Evolutionary conservation across 92 coral and sea anemone genomes (phyloP), one percentile per base, ranked within the genome.

Genomic region (Heliopora coerulea): DNA sequence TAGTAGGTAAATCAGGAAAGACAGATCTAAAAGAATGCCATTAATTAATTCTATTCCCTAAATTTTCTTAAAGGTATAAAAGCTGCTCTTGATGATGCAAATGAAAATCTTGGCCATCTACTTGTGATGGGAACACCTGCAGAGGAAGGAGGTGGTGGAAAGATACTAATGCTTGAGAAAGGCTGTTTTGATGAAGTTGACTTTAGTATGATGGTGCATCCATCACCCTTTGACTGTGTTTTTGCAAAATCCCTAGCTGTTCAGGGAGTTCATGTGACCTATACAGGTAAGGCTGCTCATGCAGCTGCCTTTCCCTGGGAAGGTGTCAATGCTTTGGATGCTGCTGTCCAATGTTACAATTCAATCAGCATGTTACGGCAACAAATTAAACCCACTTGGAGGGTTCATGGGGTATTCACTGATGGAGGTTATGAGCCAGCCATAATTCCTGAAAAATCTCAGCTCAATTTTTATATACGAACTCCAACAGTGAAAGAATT

Each of bases 241-340:
- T 56, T 68, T 39, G 84, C 89, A 17, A 17, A 13, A 0, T 68
- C 56, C 68, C 59, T 88, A 20, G 89, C 95, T 24, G 41, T 75
- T 15, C 77, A 79, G 17, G 32, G 64, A 3, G 86, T 75, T 21
- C 42, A 40, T 41, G 82, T 89, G 18, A 91, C 89, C 9, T 91
- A 54, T 63, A 84, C 78, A 67, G 97, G 97, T 13, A 75, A 56
- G 25, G 81, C 96, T 29, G 84, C 97, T 10, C 97, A 91, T 82
- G 97, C 97, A 14, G 96, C 96, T 0, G 89, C 89, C 25, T 88
- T 88, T 44, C 97, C 97, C 0, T 91, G 96, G 97, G 96, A 91
- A 75, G 97, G 97, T 28, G 49, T 89, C 58, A 91, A 91, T 84
- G 96, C 97, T 9, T 59, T 91, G 19, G 97, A 91, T 89, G 97